A percentile compares a stretch with the other conserved stretches of the same genome.
phyloP scores from a whole-genome alignment of 1,140 invertebrate species.

The Drosophila cardini region DNA sequence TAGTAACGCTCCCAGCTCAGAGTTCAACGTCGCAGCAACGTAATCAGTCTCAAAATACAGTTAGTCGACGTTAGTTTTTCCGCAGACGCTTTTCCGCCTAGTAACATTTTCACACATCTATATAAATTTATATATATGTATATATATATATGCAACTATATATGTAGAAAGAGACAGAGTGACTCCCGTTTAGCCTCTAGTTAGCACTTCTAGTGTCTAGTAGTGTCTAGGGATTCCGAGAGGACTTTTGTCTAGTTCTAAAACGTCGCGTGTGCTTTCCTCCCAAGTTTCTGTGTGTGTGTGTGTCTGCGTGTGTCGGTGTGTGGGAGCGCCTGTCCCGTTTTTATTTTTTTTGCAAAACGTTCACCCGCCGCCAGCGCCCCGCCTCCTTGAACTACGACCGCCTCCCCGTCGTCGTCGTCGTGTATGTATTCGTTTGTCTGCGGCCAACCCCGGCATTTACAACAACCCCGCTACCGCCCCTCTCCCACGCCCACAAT shows the following conservation, averaged over 20 bases:
- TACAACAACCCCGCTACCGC: not conserved
- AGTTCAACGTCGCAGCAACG: constrained; percentile 26
- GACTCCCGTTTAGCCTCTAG: constrained; percentile 38
- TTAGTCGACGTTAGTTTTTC: constrained; percentile 82
- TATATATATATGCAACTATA: constrained; percentile 13
- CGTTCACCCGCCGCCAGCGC: constrained; percentile 10
- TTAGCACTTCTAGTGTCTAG: constrained; percentile 17
- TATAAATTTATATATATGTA: constrained; percentile 30
- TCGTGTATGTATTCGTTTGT: constrained; percentile 59
- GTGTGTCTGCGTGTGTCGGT: constrained; percentile 6
- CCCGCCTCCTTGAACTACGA: constrained; percentile 24
- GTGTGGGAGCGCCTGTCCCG: constrained; percentile 15
- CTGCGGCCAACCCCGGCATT: constrained; percentile 55
- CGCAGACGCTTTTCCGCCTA: constrained; percentile 80
- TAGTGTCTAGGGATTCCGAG: constrained; percentile 23
- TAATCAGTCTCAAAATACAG: constrained; percentile 75
- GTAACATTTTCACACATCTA: constrained; percentile 61
- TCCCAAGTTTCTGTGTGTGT: constrained; percentile 3
- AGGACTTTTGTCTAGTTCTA: constrained; percentile 10
- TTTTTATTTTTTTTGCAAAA: constrained; percentile 35
- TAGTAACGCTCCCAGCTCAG: constrained; percentile 57
- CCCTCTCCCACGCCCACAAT: constrained; percentile 26
- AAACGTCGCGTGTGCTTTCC: not conserved
- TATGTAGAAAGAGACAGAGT: not conserved
- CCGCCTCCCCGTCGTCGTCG: constrained; percentile 38